Conservation (phyloP, 2,113 vertebrate species). For the Erinaceus europaeus region DNA sequence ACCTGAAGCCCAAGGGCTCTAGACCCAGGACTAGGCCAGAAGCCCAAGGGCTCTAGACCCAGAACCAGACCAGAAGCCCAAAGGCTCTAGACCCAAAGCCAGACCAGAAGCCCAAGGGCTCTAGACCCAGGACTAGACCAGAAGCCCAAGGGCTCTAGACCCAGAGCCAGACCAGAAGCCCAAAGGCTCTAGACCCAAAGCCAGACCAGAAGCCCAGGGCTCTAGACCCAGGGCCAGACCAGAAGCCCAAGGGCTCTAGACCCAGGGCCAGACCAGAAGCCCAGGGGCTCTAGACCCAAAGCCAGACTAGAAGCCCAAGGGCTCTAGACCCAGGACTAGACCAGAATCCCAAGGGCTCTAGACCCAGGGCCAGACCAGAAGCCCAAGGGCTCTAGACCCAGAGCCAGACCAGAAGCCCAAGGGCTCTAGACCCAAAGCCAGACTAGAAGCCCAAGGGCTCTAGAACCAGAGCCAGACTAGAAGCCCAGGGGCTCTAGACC, state of each 20-base stretch:
- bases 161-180: not conserved
- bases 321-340: too few relatives aligned
- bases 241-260: not conserved
- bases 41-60: too few relatives aligned
- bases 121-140: too few relatives aligned
- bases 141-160: not conserved
- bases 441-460: not conserved
- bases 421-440: too few relatives aligned
- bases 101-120: not conserved
- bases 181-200: too few relatives aligned
- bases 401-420: not conserved
- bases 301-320: not conserved
- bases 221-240: too few relatives aligned
- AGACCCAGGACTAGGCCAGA: too few relatives aligned
- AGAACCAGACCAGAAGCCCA: not conserved
- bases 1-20: not conserved
- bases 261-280: not conserved
- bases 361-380: too few relatives aligned
- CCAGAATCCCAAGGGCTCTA: not conserved
- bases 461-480: too few relatives aligned
- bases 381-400: too few relatives aligned
- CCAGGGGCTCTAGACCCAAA: too few relatives aligned
- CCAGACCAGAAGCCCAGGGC: not conserved
- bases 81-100: too few relatives aligned
- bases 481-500: not conserved